Evolutionary conservation across 1,140 invertebrate species (phyloP), one percentile per base, ranked within the genome.

Genomic region (Zeugodacus cucurbitae): DNA sequence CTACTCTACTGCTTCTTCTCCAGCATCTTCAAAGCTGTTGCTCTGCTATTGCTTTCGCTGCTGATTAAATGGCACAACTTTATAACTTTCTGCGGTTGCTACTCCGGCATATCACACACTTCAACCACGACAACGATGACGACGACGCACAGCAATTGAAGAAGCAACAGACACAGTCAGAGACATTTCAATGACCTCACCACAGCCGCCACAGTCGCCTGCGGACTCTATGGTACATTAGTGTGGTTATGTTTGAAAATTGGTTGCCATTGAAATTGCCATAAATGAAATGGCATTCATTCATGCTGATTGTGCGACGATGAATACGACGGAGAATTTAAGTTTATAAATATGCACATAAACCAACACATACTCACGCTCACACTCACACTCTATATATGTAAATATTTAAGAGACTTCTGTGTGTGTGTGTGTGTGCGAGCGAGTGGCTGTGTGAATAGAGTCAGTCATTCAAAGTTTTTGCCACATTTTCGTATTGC

Each of bases 211-310:
- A 74, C 11, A 22, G 14, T 32, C 6, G 32, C 58, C 58, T 62
- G 58, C n/a, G 8, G 58, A 10, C 10, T 17, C 44, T 54, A 11
- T 20, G 14, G 14, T 17, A 54, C 62, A 67, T 32, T 74, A 4
- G 34, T 37, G 32, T 74, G 67, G 67, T 37, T 74, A 32, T 32
- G 32, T 74, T 54, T 41, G 34, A 34, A 74, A 74, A 74, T 74
- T 74, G 67, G 32, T 74, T 41, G 67, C 67, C 67, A 74, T 37
- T 74, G 34, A 74, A 74, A 74, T 37, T 74, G 32, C 32, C 34
- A 41, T 74, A 74, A 74, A 74, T 74, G 67, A 74, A 74, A 74
- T 74, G 67, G 67, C 22, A 74, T 74, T 74, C 67, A 74, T 74
- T 74, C 67, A 41, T 2, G 14, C 14, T 37, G 67, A 74, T 74